Conservation (phyloP, 2,797 vertebrate species). For the Takifugu ocellatus region DNA sequence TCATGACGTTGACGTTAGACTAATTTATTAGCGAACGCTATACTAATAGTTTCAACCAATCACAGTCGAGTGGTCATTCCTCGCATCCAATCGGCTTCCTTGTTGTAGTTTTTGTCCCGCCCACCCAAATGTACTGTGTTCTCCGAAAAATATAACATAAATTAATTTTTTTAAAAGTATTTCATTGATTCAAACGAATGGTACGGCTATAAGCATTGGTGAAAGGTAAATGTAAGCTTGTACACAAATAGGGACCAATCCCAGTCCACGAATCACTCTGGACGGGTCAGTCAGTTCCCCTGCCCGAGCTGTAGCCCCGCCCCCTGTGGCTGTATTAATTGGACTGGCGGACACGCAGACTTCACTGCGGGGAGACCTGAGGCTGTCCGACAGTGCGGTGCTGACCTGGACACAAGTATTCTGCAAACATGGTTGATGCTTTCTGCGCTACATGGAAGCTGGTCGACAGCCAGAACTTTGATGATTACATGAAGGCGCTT, state of each 20-base stretch:
- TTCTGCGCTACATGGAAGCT: slow-evolving; percentile 95
- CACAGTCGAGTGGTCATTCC: background rate
- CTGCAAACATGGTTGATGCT: slow-evolving; percentile 84
- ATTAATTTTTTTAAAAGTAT: no score
- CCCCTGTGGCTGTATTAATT: slow-evolving; percentile 51
- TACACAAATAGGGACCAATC: slow-evolving; percentile 45
- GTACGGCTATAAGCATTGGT: no score
- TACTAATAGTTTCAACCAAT: background rate
- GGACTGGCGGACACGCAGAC: slow-evolving; percentile 6
- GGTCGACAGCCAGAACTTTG: slow-evolving; percentile 93
- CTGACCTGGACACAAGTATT: slow-evolving; percentile 3
- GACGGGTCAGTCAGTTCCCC: slow-evolving; percentile 52
- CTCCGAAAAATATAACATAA: no score
- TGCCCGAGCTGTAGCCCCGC: slow-evolving; percentile 4
- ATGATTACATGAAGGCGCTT: slow-evolving; percentile 94
- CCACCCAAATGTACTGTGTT: background rate
- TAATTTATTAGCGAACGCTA: no score
- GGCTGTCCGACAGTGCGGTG: slow-evolving; percentile 2
- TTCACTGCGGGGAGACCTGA: slow-evolving; percentile 16
- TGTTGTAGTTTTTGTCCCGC: background rate
- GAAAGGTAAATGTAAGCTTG: background rate
- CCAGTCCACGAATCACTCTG: background rate
- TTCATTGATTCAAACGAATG: no score
- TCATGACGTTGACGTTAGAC: no score
- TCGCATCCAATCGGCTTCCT: background rate